phyloP scores from a whole-genome alignment of 2,113 vertebrate genomes.

The Fregetta grallaria region DNA sequence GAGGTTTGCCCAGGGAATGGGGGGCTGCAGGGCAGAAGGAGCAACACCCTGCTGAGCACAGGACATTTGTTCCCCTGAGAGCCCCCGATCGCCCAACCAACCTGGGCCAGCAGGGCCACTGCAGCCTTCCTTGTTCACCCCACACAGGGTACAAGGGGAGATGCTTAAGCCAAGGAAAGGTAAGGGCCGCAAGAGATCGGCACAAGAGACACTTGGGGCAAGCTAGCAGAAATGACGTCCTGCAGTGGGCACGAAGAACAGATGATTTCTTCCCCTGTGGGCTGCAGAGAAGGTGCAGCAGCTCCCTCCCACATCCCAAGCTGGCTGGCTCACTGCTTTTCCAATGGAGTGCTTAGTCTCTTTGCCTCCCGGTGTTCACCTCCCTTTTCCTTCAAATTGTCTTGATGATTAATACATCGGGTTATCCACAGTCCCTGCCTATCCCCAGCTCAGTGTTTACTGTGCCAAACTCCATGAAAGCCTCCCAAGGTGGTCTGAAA shows the following conservation, averaged over 20 bases:
- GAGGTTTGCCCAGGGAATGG: background rate
- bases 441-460: background rate
- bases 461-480: background rate
- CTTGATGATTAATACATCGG: background rate
- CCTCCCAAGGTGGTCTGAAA: constrained; percentile 6
- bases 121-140: background rate
- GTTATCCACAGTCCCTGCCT: background rate
- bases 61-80: background rate
- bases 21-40: background rate
- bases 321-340: background rate
- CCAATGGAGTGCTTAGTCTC: background rate
- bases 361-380: background rate
- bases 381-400: background rate
- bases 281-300: background rate
- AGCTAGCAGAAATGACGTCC: background rate
- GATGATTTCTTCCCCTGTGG: background rate
- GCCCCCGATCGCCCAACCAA: fast-evolving
- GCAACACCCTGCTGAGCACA: background rate
- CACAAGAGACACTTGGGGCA: background rate
- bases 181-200: background rate
- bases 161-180: background rate
- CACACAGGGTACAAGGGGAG: background rate
- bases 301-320: background rate
- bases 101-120: background rate
- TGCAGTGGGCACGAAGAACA: background rate